These are phyloP conservation scores for Crax fasciolata DNA, from an alignment of 2,797 vertebrate species.

Conservation along the genomic window DNA sequence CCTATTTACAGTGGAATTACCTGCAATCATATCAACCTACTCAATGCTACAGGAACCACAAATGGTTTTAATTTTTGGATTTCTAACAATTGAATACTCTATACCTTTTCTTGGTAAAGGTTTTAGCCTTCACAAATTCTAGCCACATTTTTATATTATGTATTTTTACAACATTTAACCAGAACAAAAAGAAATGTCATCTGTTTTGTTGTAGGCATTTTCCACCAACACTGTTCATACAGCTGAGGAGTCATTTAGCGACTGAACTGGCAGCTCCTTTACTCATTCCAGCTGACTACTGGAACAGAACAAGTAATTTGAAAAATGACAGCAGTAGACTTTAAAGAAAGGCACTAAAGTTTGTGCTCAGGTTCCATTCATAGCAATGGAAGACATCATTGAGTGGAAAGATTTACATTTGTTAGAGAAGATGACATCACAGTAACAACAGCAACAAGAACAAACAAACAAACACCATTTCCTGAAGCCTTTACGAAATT, in stretches of 20 bases:
- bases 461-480: neutral
- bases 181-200: neutral
- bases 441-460: neutral
- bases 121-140: neutral
- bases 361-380: rapidly evolving
- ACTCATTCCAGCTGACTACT: neutral
- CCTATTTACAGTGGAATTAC: neutral
- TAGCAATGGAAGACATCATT: neutral
- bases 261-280: neutral
- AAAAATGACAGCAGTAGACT: neutral
- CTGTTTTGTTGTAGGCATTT: neutral
- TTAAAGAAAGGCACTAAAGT: neutral
- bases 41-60: neutral
- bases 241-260: neutral
- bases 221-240: neutral
- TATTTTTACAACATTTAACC: neutral
- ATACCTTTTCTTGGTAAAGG: neutral
- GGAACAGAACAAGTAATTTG: neutral
- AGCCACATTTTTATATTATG: neutral
- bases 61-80: neutral
- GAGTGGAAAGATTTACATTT: neutral
- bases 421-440: neutral
- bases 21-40: neutral
- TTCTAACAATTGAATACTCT: neutral
- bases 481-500: neutral